phyloP scores from a whole-genome alignment of 2,888 invertebrate genomes.

The Sicus ferrugineus region DNA sequence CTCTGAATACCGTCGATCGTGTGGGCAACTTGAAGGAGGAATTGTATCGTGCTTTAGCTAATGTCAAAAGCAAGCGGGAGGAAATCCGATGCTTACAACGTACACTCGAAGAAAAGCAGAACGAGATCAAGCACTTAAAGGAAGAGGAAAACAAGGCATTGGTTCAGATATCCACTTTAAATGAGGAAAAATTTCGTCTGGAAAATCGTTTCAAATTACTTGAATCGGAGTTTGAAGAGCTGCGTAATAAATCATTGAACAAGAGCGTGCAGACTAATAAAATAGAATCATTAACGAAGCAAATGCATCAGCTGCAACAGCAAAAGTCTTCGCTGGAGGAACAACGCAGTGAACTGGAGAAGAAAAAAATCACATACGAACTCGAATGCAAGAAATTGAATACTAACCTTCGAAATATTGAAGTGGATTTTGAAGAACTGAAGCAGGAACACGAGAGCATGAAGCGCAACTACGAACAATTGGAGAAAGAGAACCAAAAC shows the following conservation, averaged over 20 bases:
- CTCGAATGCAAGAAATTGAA: constrained; percentile 66
- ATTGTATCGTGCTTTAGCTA: constrained; percentile 64
- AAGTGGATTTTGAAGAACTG: constrained; percentile 65
- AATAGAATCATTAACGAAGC: constrained; percentile 40
- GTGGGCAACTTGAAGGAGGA: constrained; percentile 65
- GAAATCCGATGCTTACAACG: constrained; percentile 66
- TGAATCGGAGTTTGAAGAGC: constrained; percentile 61
- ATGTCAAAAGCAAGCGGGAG: constrained; percentile 66
- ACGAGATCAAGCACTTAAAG: constrained; percentile 53
- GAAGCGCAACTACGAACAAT: constrained; percentile 49
- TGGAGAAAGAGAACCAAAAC: constrained; percentile 51
- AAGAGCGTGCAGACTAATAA: constrained; percentile 34
- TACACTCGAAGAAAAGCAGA: constrained; percentile 50
- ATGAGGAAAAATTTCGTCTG: constrained; percentile 58
- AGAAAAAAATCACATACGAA: constrained; percentile 56
- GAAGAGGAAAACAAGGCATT: constrained; percentile 59
- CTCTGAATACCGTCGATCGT: constrained; percentile 59
- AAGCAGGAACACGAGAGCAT: constrained; percentile 55
- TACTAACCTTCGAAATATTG: constrained; percentile 65
- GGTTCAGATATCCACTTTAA: constrained; percentile 56
- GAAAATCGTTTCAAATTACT: constrained; percentile 55
- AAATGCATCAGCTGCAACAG: constrained; percentile 58
- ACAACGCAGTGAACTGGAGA: constrained; percentile 60
- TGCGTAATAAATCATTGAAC: constrained; percentile 45
- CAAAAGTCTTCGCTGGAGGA: constrained; percentile 59